Evolutionary conservation across 2,888 invertebrate species (phyloP).

Genomic region (Meliscaeva auricollis): DNA sequence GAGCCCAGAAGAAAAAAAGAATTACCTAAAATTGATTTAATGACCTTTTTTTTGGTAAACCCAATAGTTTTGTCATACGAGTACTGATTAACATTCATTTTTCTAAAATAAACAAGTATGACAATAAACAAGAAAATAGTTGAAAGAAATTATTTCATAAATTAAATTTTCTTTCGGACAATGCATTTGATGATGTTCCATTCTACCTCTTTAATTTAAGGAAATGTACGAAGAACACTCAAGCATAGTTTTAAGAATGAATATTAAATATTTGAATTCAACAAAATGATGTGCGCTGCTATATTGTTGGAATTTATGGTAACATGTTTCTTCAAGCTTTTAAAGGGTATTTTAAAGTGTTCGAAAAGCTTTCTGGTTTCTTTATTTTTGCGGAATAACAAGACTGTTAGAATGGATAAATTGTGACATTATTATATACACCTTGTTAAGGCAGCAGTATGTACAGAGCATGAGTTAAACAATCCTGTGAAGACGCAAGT

Average conservation of each 20-base stretch:
- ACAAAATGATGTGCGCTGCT: not conserved
- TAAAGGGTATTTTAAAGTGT: not conserved
- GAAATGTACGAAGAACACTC: not conserved
- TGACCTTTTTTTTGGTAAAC: too few species aligned
- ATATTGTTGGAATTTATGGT: not conserved
- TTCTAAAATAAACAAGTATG: too few species aligned
- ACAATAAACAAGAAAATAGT: too few species aligned
- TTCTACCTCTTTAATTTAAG: not conserved
- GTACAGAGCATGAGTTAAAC: slow-evolving; percentile 57
- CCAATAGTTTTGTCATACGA: too few species aligned
- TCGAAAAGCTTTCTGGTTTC: slow-evolving; percentile 5
- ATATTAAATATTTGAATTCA: not conserved
- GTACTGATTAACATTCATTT: too few species aligned
- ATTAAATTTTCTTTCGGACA: too few species aligned
- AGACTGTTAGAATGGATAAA: slow-evolving; percentile 54
- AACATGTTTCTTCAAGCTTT: not conserved
- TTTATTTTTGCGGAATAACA: slow-evolving; percentile 20
- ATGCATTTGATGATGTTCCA: not conserved
- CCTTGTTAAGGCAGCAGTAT: slow-evolving; percentile 62
- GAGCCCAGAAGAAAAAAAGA: too few species aligned
- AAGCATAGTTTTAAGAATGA: slow-evolving; percentile 11
- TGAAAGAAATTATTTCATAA: too few species aligned
- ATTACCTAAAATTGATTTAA: too few species aligned
- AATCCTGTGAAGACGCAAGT: slow-evolving; percentile 26
- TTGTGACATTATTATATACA: slow-evolving; percentile 52